Evolutionary conservation across 2,888 invertebrate genomes (phyloP).

Genomic region (Mesoligia furuncula): DNA sequence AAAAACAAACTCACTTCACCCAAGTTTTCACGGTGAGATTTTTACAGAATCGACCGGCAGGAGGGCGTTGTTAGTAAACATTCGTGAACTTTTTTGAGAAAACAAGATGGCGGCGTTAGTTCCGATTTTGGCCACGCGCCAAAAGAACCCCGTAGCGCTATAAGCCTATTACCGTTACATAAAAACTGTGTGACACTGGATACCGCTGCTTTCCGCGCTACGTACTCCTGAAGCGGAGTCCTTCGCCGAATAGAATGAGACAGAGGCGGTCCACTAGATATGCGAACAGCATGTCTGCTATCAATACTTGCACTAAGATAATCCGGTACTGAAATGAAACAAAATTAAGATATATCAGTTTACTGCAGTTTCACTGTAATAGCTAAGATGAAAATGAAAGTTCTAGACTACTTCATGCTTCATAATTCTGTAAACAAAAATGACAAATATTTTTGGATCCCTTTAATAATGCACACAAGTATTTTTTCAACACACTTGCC

Average conservation of each 20-base stretch:
- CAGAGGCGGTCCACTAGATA: conserved; percentile 96
- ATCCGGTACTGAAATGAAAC: conserved; percentile 96
- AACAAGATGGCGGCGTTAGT: background rate
- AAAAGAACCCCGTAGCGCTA: conserved; percentile 6
- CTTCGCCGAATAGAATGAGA: conserved; percentile 96
- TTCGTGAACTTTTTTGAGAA: background rate
- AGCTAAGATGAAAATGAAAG: background rate
- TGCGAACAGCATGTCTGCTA: conserved; percentile 96
- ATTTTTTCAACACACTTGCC: too few species aligned
- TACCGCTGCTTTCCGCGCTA: conserved; percentile 47
- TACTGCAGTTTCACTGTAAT: background rate
- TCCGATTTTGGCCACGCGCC: background rate
- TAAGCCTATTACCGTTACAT: conserved; percentile 49
- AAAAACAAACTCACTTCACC: too few species aligned
- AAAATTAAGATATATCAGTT: conserved; percentile 55
- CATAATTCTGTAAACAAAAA: background rate
- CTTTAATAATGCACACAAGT: background rate
- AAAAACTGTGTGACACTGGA: conserved; percentile 28
- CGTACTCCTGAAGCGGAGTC: conserved; percentile 85
- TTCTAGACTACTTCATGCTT: background rate
- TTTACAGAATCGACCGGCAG: too few species aligned
- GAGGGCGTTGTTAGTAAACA: background rate
- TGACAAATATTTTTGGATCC: too few species aligned
- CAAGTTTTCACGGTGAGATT: too few species aligned
- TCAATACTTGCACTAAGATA: conserved; percentile 95